Conservation (phyloP, 2,113 vertebrate species). For the Nansenia antarctica region DNA sequence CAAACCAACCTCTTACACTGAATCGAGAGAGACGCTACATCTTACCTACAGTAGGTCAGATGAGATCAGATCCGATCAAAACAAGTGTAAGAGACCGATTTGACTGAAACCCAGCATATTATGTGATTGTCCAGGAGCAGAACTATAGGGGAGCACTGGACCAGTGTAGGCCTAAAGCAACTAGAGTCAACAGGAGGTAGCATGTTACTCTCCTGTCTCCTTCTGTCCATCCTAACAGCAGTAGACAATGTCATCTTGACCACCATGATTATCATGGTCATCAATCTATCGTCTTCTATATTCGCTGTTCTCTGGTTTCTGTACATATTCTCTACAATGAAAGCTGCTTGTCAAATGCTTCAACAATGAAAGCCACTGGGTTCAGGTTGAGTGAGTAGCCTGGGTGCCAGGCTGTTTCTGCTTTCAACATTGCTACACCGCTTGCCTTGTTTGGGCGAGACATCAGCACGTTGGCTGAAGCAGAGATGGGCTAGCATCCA, state of each 20-base stretch:
- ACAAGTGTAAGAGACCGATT: constrained; percentile 8
- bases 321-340: constrained; percentile 35
- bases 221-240: constrained; percentile 37
- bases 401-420: constrained; percentile 12
- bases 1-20: neutral
- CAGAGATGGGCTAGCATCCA: constrained; percentile 13
- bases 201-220: constrained; percentile 74
- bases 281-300: constrained; percentile 47
- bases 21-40: neutral
- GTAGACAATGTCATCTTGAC: constrained; percentile 39
- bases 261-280: constrained; percentile 62
- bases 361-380: constrained; percentile 33
- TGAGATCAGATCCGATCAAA: constrained; percentile 4
- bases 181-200: constrained; percentile 70
- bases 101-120: constrained; percentile 16
- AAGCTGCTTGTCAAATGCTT: constrained; percentile 43
- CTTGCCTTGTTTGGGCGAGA: constrained; percentile 29
- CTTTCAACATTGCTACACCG: constrained; percentile 20
- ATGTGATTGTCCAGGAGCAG: constrained; percentile 13
- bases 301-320: constrained; percentile 11
- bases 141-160: constrained; percentile 30
- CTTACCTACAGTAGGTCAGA: neutral
- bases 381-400: constrained; percentile 26
- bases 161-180: constrained; percentile 54
- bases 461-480: constrained; percentile 16